Evolutionary conservation across 1,140 invertebrate species (phyloP), one percentile per base, ranked within the genome.

Genomic region (Zaprionus davidi): DNA sequence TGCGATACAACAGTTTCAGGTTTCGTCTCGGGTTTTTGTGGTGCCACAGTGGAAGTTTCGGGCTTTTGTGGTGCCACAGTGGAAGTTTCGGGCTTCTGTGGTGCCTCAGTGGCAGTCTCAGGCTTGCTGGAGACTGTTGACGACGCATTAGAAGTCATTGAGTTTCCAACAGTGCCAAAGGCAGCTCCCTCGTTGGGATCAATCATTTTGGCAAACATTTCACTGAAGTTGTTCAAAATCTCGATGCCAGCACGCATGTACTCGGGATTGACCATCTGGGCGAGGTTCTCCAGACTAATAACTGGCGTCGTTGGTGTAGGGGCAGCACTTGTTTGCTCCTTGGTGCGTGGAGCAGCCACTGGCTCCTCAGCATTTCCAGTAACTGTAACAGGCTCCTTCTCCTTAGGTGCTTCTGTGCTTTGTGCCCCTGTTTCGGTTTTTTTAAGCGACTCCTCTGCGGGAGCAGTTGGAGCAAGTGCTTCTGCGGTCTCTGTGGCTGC

Each of bases 201-300:
- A 26, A 93, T 82, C 78, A 92, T 91, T 78, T 92, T 91, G 34
- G 85, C 82, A 59, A 92, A 93, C 85, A 93, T 92, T 73, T 91
- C 82, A 36, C 82, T 92, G 26, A 93, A 92, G 59, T 92, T 91
- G 38, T 91, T 92, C 6, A 92, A 67, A 34, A 92, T 86, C 53
- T 92, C 80, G 53, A 92, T 84, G 41, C 91, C 90, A 17, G 91
- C 90, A 17, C 81, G 80, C 84, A 92, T 81, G 34, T 84, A 92
- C 34, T 92, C 75, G 3, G 91, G 91, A 53, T 90, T 81, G 20
- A 92, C 73, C 31, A 91, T 86, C 59, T 91, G 91, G 1, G 82
- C 38, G 1, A 92, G 24, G 62, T 76, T 79, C 7, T 91, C 84
- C 41, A 92, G 63, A 28, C 73, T 86, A 1, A 86, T 81, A 11